phyloP scores from a whole-genome alignment of 1,140 invertebrate genomes.

The Copidosoma floridanum region DNA sequence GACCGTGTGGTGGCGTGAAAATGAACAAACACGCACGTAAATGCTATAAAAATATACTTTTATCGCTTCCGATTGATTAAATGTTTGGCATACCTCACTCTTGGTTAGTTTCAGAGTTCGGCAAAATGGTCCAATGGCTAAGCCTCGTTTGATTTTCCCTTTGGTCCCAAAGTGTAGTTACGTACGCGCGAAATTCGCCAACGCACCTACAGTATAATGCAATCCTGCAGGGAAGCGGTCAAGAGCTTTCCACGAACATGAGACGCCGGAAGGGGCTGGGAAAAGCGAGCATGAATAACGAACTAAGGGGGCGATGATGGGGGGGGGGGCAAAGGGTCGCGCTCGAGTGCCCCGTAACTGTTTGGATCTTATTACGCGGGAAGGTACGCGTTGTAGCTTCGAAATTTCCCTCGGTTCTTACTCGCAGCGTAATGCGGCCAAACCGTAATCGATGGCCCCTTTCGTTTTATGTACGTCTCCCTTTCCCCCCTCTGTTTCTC shows the following conservation, averaged over 20 bases:
- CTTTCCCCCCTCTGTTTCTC: not conserved
- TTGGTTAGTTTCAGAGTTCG: no score
- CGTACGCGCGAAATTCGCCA: not conserved
- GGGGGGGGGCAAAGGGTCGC: not conserved
- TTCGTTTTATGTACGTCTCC: not conserved
- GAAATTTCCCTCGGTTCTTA: constrained; percentile 16
- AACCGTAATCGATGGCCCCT: constrained; percentile 14
- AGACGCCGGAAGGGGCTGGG: no score
- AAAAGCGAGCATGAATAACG: constrained; percentile 18
- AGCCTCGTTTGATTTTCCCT: not conserved
- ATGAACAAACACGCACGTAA: no score
- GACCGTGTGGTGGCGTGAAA: no score
- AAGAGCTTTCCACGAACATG: not conserved
- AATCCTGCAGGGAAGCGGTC: not conserved
- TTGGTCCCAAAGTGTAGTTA: not conserved
- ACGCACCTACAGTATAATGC: constrained; percentile 8
- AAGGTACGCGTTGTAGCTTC: no score
- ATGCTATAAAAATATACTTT: no score
- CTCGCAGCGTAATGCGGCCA: not conserved
- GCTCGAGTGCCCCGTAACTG: not conserved
- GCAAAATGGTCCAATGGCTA: no score
- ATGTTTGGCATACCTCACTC: no score
- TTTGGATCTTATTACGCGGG: constrained; percentile 4
- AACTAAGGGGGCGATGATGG: constrained; percentile 5
- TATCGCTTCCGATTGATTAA: no score